Evolutionary conservation across 2,113 vertebrate genomes (phyloP), one percentile per base, ranked within the genome.

Genomic region (Baryphthengus martii): DNA sequence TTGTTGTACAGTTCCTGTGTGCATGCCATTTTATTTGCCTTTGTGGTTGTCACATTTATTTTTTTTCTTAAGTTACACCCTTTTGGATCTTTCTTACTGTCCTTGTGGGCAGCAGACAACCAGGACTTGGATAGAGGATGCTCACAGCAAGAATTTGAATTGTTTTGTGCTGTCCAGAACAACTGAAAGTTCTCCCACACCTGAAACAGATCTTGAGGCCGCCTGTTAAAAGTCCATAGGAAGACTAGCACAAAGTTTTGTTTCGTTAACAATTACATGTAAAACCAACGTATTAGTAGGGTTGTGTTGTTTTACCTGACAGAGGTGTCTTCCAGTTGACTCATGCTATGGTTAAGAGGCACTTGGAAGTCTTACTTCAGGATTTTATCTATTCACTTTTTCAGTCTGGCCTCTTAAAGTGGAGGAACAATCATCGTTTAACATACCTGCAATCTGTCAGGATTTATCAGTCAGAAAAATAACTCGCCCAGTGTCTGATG

Each of bases 41-140:
- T 89, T 87, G 7, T 37, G 16, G 12, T 29, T 76, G 28, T 44
- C 11, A 2, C 1, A 2, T 23, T 31, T 18, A 24, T 20, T n/a
- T 76, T 24, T 23, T 4, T 44, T 8, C 5, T 5, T 47, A 52
- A 53, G 4, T 28, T n/a, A 8, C 5, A 16, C 1, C 2, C 3
- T 16, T 86, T 87, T 61, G 65, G 33, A 68, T 40, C 10, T 52
- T 85, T 56, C 49, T 66, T 45, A 11, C 33, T 90, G 33, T 21
- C 9, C 7, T 16, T 58, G 10, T 6, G 13, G 8, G 3, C 21
- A 74, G 35, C 31, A 91, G 42, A 3, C 28, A 71, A 20, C 0
- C 19, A 58, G 73, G 19, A 9, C 61, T 53, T 66, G 24, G 3
- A 11, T 31, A 76, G 14, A 37, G 28, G 23, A 45, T 17, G 19